Percentiles rank a stretch among this genome's conserved stretches.
Evolutionary conservation across 2,113 vertebrate genomes (phyloP).

Genomic region (Arothron firmamentum): DNA sequence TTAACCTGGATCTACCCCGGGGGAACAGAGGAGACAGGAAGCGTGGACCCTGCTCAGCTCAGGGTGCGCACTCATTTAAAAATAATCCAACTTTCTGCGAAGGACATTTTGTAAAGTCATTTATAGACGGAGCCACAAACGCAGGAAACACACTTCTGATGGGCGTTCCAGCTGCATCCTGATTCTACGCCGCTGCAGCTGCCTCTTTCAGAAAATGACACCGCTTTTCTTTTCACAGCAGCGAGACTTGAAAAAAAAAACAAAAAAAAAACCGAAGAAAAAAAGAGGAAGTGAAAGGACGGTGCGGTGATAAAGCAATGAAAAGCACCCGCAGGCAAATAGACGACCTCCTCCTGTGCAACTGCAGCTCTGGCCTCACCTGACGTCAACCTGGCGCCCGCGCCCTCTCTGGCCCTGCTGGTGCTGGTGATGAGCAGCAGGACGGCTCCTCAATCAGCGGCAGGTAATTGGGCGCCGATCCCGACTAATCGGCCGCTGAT

Average conservation of each 20-base stretch:
- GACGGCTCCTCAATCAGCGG: no score
- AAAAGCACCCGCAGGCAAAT: constrained; percentile 15
- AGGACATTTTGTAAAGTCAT: constrained; percentile 20
- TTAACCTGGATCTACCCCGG: no score
- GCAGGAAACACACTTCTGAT: constrained; percentile 4
- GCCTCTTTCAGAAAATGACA: constrained; percentile 14
- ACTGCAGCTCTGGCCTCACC: constrained; percentile 10
- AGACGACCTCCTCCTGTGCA: constrained; percentile 24
- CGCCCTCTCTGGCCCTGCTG: no score
- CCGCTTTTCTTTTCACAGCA: constrained; percentile 8
- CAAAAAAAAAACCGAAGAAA: constrained; percentile 1
- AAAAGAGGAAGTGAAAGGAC: constrained; percentile 49
- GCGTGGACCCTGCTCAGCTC: background rate
- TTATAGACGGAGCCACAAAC: constrained; percentile 12
- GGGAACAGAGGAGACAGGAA: no score
- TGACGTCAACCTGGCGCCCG: no score
- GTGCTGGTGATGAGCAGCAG: no score
- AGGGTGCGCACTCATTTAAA: no score
- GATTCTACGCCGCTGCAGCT: constrained; percentile 14
- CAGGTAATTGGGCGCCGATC: constrained; percentile 4
- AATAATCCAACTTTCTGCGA: no score
- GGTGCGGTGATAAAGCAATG: constrained; percentile 18
- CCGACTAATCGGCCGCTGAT: constrained; percentile 12
- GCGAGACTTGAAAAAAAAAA: constrained; percentile 4
- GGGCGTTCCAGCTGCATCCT: constrained; percentile 53